Evolutionary conservation across 2,113 vertebrate species (phyloP), one percentile per base, ranked within the genome.

Genomic region (Crocuta crocuta): DNA sequence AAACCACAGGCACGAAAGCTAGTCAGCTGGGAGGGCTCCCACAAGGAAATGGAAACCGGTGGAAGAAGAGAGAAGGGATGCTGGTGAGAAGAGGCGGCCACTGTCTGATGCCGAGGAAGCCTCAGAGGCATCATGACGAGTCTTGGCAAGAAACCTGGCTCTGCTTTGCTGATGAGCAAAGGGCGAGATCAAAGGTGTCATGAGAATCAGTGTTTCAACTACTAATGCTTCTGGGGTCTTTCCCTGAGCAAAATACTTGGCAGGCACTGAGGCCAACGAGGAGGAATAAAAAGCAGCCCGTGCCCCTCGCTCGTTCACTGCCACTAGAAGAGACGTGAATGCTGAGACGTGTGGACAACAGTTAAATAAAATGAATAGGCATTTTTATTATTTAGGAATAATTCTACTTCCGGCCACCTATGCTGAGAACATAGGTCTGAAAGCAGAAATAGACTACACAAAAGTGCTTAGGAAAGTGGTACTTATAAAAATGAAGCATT

Each of bases 131-230:
- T 1, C 24, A 8, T n/a, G 70, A 5, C 0, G 17, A 70, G 68
- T 19, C 33, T 70, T 2, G 9, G 33, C 73, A 4, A 45, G 70
- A 70, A 61, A 23, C 16, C 11, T 1, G 26, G 19, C 31, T 89
- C 6, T 0, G 15, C 16, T 61, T 33, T 17, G 23, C 48, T 0
- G 6, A 63, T 8, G 4, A 71, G 35, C 70, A 26, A n/a, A 84
- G 63, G n/a, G 33, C 5, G 11, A 21, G 31, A 28, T 1, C 1
- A 8, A 89, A 39, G 31, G 2, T 0, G 0, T 31, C 79, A 1
- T 0, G 19, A 80, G 55, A 50, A 5, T 33, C 31, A 0, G 0
- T 0, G 16, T 15, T 26, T 35, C 80, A 3, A 48, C 4, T 16
- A 0, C 4, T 11, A 43, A 43, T 10, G 55, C 4, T 7, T 43